Evolutionary conservation across 2,113 vertebrate genomes (phyloP).

Genomic region (Psettodes erumei): DNA sequence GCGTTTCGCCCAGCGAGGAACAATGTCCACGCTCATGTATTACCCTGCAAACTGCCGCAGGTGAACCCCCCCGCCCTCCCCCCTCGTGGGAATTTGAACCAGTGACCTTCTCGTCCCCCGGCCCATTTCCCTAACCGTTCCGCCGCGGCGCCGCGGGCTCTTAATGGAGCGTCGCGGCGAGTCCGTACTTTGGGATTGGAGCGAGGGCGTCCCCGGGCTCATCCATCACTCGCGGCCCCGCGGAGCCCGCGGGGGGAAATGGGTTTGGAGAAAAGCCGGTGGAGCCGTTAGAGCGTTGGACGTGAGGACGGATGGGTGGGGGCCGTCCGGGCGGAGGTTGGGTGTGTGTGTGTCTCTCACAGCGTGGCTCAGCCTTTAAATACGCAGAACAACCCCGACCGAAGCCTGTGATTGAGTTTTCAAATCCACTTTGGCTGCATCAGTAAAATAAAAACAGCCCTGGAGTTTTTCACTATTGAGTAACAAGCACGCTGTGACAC

Average conservation of each 20-base stretch:
- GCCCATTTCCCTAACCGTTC: slow-evolving; percentile 80
- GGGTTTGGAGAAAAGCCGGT: slow-evolving; percentile 56
- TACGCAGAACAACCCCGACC: slow-evolving; percentile 11
- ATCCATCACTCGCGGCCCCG: slow-evolving; percentile 76
- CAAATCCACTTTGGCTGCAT: slow-evolving; percentile 34
- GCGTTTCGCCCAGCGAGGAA: slow-evolving; percentile 34
- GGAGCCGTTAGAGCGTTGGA: slow-evolving; percentile 53
- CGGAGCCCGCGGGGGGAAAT: slow-evolving; percentile 72
- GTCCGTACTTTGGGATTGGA: slow-evolving; percentile 72
- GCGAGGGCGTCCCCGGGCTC: slow-evolving; percentile 67
- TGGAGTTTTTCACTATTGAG: slow-evolving; percentile 21
- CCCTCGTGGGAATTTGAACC: slow-evolving; percentile 69
- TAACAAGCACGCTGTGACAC: too few relatives aligned
- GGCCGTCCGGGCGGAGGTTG: too few relatives aligned
- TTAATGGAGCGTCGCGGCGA: slow-evolving; percentile 75
- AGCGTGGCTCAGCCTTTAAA: slow-evolving; percentile 10
- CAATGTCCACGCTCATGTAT: slow-evolving; percentile 20
- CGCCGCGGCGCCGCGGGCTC: slow-evolving; percentile 60
- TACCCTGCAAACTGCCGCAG: slow-evolving; percentile 43
- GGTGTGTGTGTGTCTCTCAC: too few relatives aligned
- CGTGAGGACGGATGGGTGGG: slow-evolving; percentile 62
- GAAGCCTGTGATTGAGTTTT: slow-evolving; percentile 56
- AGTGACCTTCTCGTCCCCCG: slow-evolving; percentile 72
- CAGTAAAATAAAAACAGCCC: slow-evolving; percentile 34
- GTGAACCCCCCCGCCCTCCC: too few relatives aligned